Base-by-base conservation (phyloP, 1,140 invertebrate genomes). In the Archivesica marissinica region DNA sequence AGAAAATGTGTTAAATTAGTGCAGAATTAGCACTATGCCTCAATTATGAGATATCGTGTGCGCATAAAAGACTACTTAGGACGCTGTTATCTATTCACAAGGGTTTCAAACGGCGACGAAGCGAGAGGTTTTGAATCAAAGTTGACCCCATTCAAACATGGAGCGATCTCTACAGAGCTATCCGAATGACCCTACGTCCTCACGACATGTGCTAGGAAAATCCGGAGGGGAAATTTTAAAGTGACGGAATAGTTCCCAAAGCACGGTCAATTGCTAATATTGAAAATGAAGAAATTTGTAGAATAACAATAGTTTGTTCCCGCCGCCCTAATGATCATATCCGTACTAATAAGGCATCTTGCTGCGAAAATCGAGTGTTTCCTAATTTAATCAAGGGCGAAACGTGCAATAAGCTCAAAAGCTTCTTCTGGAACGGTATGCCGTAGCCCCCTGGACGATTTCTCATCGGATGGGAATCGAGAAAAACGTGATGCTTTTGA, bases 21-120 rank as follows among this genome's bases (percentile, higher is more conserved):
- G 77, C 77, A 68, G 61, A 79, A 79, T 79, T 79, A 79, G 77
- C 77, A 61, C 77, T 79, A 79, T 79, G 77, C 30, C n/a, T 68
- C 39, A 47, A 66, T 66, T 59, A 66, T 23, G 59, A 79, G 56
- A 17, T 15, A 7, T 64, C 77, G 66, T 44, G 6, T 20, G 17
- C 56, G 68, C 20, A 64, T 79, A 64, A 50, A 79, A 50, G 44
- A 79, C 77, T 79, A 79, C 77, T 79, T 79, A 47, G 41, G 17
- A 64, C 77, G 33, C 35, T 61, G 47, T 79, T 35, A 47, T 30
- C 28, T 17, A 33, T 64, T 44, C 56, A 23, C 7, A 44, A 64
- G 56, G n/a, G 54, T 66, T 64, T 9, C 56, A 35, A 79, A 79
- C 44, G 23, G 77, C 56, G 35, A 11, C 52, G 54, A 20, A 28